Percentiles rank a stretch among this genome's conserved stretches.
Conservation (phyloP, 2,113 vertebrate species). For the Chionis minor region DNA sequence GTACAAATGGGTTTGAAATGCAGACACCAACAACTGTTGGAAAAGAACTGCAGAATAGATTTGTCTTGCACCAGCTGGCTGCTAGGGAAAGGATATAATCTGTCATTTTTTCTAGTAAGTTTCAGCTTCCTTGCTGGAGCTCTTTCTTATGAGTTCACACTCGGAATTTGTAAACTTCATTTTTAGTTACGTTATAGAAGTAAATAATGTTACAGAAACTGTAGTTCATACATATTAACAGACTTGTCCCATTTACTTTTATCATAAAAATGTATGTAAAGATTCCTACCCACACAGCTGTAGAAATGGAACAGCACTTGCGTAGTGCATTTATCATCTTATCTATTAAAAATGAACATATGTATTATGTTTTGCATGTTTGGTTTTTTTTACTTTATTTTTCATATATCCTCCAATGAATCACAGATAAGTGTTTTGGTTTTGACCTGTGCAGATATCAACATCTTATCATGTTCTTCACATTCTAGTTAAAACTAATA, state of each 20-base stretch:
- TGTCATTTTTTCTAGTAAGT: neutral
- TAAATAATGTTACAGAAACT: neutral
- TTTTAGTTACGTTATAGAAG: neutral
- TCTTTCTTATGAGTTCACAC: neutral
- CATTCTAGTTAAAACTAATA: neutral
- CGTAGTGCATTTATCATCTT: neutral
- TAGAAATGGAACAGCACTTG: neutral
- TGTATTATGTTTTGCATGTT: neutral
- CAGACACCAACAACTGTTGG: neutral
- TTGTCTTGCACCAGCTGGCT: neutral
- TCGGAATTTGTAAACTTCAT: neutral
- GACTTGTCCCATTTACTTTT: neutral
- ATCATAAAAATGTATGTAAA: neutral
- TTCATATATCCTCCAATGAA: neutral
- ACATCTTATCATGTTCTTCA: neutral
- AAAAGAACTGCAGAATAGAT: neutral
- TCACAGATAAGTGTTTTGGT: neutral
- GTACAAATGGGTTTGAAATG: slow-evolving; percentile 46
- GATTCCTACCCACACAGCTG: neutral
- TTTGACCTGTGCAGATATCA: neutral
- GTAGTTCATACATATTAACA: neutral
- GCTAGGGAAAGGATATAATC: neutral
- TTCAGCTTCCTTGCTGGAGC: neutral
- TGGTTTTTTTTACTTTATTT: neutral
- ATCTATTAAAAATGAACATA: neutral